phyloP scores from a whole-genome alignment of 2,888 invertebrate genomes.

The Druceiella hillmani region DNA sequence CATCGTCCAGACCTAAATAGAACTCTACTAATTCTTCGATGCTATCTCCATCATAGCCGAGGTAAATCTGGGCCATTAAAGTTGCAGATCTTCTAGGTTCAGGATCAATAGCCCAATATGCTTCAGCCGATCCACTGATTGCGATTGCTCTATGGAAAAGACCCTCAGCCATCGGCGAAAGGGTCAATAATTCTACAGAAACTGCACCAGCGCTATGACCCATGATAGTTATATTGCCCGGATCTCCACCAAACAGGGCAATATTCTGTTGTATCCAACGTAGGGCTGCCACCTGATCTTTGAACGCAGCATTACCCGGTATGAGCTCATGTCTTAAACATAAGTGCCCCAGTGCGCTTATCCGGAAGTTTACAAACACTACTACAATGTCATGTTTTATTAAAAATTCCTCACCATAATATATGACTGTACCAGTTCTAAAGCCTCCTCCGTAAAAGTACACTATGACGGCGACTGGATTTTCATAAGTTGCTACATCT shows the following conservation, averaged over 20 bases:
- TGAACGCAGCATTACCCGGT: constrained; percentile 46
- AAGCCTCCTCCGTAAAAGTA: constrained; percentile 1
- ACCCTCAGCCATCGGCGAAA: constrained; percentile 34
- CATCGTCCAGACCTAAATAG: too few relatives aligned
- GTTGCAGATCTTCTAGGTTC: too few relatives aligned
- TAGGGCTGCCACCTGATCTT: constrained; percentile 39
- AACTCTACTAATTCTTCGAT: too few relatives aligned
- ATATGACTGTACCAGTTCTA: background rate
- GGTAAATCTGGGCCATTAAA: too few relatives aligned
- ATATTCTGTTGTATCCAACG: constrained; percentile 41
- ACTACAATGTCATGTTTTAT: too few relatives aligned
- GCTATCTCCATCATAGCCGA: too few relatives aligned
- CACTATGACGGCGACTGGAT: background rate
- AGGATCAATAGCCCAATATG: too few relatives aligned
- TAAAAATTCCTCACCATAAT: too few relatives aligned
- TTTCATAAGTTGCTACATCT: background rate
- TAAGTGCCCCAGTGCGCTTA: too few relatives aligned
- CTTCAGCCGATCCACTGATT: too few relatives aligned
- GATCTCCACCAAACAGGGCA: constrained; percentile 38
- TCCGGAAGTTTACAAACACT: too few relatives aligned
- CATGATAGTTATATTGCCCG: constrained; percentile 36
- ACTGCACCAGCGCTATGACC: constrained; percentile 44
- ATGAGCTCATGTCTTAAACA: constrained; percentile 34
- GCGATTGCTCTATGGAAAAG: constrained; percentile 37
- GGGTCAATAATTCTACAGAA: constrained; percentile 34